Evolutionary conservation across 2,113 vertebrate species (phyloP).

Genomic region (Bolborhynchus lineola): DNA sequence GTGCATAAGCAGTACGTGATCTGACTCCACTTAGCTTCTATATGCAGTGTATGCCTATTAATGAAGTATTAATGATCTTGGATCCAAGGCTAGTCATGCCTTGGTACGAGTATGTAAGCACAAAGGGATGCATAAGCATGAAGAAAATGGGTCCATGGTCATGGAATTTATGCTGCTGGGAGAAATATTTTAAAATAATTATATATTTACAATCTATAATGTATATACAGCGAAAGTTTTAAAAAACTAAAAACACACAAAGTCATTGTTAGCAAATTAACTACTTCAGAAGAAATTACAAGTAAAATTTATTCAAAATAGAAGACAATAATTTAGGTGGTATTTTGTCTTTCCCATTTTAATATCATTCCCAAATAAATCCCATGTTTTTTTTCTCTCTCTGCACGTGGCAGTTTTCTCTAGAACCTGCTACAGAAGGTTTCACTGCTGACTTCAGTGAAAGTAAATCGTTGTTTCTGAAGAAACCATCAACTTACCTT

Average conservation of each 20-base stretch:
- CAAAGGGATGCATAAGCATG: background rate
- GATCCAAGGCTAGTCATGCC: background rate
- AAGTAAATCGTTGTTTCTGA: background rate
- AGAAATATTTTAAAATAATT: background rate
- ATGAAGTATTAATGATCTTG: background rate
- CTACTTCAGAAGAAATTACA: background rate
- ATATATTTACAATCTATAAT: background rate
- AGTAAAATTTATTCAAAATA: background rate
- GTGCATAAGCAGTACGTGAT: background rate
- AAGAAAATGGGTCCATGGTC: background rate
- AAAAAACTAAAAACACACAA: background rate
- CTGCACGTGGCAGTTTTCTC: background rate
- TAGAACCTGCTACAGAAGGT: background rate
- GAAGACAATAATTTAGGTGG: background rate
- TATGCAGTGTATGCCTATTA: background rate
- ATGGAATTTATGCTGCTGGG: background rate
- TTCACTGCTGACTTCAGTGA: background rate
- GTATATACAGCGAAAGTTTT: background rate
- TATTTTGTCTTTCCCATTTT: background rate
- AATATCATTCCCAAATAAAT: background rate
- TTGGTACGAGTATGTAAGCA: background rate
- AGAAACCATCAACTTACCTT: background rate
- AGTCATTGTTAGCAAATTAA: background rate
- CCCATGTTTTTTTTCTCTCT: rapidly evolving
- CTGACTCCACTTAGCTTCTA: background rate